Conservation (phyloP, 30 jellyfish, hydroid and myxozoan genomes). For the Calvadosia cruxmelitensis region DNA sequence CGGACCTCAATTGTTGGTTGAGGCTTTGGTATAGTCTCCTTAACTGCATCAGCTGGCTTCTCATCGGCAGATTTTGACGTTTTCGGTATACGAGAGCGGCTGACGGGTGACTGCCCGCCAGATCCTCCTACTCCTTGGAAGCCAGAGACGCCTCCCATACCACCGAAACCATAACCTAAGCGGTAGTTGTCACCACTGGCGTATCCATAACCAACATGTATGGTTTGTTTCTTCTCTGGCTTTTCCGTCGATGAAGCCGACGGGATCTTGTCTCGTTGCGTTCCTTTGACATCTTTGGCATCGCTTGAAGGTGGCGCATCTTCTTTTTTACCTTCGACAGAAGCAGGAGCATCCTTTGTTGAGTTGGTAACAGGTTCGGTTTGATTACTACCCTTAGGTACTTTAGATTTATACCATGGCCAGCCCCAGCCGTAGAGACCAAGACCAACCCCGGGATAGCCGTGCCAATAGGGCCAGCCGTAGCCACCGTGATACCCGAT, state of each 20-base stretch:
- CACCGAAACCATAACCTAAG: constrained; percentile 93
- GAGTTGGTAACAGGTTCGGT: not conserved
- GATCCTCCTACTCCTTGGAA: constrained; percentile 41
- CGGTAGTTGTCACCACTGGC: constrained; percentile 99
- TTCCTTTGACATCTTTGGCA: constrained; percentile 26
- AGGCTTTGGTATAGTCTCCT: constrained; percentile 47
- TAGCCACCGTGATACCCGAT: constrained; percentile 94
- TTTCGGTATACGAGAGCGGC: constrained; percentile 21
- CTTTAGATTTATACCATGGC: constrained; percentile 96
- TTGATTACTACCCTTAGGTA: constrained; percentile 39
- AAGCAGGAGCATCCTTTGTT: constrained; percentile 3
- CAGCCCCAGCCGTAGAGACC: constrained; percentile 99
- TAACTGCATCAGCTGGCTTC: not conserved
- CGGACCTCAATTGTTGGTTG: constrained; percentile 28
- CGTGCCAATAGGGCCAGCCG: constrained; percentile 98
- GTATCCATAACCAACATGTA: constrained; percentile 98
- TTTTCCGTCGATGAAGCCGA: constrained; percentile 9
- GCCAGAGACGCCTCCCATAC: constrained; percentile 99
- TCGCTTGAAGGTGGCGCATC: not conserved
- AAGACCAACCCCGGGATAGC: constrained; percentile 96
- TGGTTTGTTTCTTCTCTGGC: constrained; percentile 81
- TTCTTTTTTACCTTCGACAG: not conserved
- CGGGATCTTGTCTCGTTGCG: constrained; percentile 67
- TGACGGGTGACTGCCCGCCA: constrained; percentile 7
- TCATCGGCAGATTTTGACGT: not conserved